Evolutionary conservation across 1,140 invertebrate species (phyloP), one percentile per base, ranked within the genome.

Genomic region (Venustaconcha ellipsiformis): DNA sequence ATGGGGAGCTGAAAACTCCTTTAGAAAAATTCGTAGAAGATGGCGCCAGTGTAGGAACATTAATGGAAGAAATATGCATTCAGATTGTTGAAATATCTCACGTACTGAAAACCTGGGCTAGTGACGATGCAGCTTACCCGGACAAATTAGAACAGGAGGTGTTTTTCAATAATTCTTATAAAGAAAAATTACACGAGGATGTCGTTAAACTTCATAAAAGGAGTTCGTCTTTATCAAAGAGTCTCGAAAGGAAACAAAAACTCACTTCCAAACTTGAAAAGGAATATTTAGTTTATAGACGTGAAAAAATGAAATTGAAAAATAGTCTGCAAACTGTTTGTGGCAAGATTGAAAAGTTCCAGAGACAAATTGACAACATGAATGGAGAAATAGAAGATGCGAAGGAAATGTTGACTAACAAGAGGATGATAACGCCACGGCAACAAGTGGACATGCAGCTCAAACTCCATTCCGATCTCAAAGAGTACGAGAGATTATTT

Each of bases 41-140:
- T 12, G 83, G 83, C 14, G 72, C 63, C 18, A 78, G 74, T 13
- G 80, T 83, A 37, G 75, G 74, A 1, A 80, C 66, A 48, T 57
- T 83, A 14, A 85, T 85, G 80, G 81, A 85, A 72, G 80, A 82
- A 18, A 82, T 82, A 58, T 82, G 82, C 75, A 78, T 80, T 60
- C 67, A 77, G n/a, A 77, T 83, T 60, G 73, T 82, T 11, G 83
- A 83, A 72, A 77, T 83, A 23, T 75, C 78, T 65, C 79, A 81
- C 37, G 68, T 75, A 14, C 72, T 80, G 11, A 83, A 83, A 68
- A 80, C 79, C 37, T 85, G 83, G 83, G 74, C 82, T 23, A 76
- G 73, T 60, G 79, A 85, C 64, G 83, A 85, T 66, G 57, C 75
- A 1, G 48, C 71, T 0, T 85, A 83, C 56, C 82, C 83, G 0